Evolutionary conservation across 2,888 invertebrate species (phyloP), one percentile per base, ranked within the genome.

Genomic region (Leptopilina myrica): DNA sequence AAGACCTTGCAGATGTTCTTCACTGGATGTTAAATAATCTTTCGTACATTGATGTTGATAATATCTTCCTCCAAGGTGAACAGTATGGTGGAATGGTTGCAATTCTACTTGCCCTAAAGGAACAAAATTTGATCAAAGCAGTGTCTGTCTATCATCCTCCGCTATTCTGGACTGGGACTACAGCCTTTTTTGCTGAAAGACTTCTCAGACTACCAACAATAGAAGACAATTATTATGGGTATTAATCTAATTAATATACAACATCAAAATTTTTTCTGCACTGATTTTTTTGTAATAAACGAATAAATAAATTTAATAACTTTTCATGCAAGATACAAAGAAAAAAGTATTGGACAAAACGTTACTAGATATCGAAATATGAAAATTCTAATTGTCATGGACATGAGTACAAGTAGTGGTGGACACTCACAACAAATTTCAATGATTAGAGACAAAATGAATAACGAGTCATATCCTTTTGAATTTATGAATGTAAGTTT

Each of bases 351-450:
- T 11, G 66, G 66, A 15, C 20, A 46, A 6, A n/a, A 66, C 4
- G 46, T 66, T 15, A 43, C 14, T 9, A 66, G 9, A 66, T 66
- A 66, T 43, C 66, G 43, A 46, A 11, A 43, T 46, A 66, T 66
- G 15, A 66, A 66, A 66, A 66, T 66, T 66, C 6, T 49, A 43
- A 67, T 26, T 49, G 69, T 69, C 7, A 69, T 69, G 69, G 53
- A 53, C 26, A 49, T 20, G 33, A 53, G 69, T 8, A 69, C 53
- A 20, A 69, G 26, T 14, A 53, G 49, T 49, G 53, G 14, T 26
- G 53, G 69, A 14, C 53, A 53, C 7, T 69, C 69, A 1, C 69
- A 53, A 26, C 69, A 69, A 26, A 20, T 69, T 69, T 33, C 26
- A 6, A 69, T 26, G 12, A 20, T 69, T 46, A 53, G 69, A 49